Evolutionary conservation across 2,113 vertebrate genomes (phyloP), one percentile per base, ranked within the genome.

Genomic region (Myocastor coypus): DNA sequence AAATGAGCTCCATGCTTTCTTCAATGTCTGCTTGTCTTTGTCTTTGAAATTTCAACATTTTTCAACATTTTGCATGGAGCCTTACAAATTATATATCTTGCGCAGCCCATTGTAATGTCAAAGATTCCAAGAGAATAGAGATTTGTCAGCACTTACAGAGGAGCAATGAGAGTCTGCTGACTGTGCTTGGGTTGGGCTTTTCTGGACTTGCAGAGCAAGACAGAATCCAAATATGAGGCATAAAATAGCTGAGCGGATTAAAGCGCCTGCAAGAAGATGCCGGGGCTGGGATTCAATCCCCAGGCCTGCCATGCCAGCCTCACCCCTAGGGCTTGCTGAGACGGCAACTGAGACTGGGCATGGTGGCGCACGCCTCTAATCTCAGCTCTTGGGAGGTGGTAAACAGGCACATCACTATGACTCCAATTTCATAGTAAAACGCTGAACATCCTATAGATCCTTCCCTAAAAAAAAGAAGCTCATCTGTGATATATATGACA

Each of bases 31-130:
- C 11, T 30, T 81, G 17, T 81, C 17, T 75, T 10, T 28, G 68
- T 55, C 71, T 91, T 68, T 26, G 96, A 93, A 85, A 73, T 73
- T 32, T 63, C 63, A 91, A 28, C 20, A 34, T 37, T 73, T 83
- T 61, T 73, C 10, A 63, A n/a, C 3, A 26, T 82, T 88, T 87
- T 87, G 3, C 40, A 59, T 13, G 0, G 7, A 63, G 24, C 2
- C 32, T 57, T 50, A 83, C n/a, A 86, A 83, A 75, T 92, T 22
- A 81, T 19, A 0, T n/a, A 71, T 26, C 32, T 50, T 61, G 7
- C 17, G 20, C 22, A 63, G 52, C n/a, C 42, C 37, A 42, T 46
- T 71, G 37, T 2, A 46, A 34, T 55, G 22, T 59, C 50, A n/a
- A 63, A 81, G 82, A 32, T 20, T 68, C 46, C 52, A 1, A 10